Evolutionary conservation across 1,140 invertebrate species (phyloP), one percentile per base, ranked within the genome.

Genomic region (Leptopilina boulardi): DNA sequence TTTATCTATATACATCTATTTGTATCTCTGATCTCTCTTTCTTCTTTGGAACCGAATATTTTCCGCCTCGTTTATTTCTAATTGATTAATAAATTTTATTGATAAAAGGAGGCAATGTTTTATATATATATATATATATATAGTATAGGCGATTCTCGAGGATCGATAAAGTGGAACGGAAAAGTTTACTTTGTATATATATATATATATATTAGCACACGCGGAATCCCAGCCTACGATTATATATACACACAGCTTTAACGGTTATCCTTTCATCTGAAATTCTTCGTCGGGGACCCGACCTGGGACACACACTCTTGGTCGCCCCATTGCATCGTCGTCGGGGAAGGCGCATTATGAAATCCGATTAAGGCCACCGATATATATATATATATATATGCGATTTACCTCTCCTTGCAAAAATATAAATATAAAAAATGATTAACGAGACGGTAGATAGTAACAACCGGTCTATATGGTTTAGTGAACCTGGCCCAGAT

Each of bases 401-500:
- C 21, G 23, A 66, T 66, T 66, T 66, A 66, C 59, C 11, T 26
- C 59, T 66, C 10, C 23, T 13, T 34, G 59, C 11, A 23, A 66
- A 30, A 66, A 30, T 66, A 66, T 66, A 51, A n/a, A 30, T 5
- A 23, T 5, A 23, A 66, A 34, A 66, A 66, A 30, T 66, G 59
- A 66, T 47, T 47, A 78, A 75, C 51, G 71, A 82, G 80, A 77
- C 47, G 54, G 75, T 80, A 84, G 73, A 23, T 51, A 18, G 47
- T 51, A 15, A 79, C 79, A 78, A 77, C 73, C 21, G 71, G 77
- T 80, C 42, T 51, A 23, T n/a, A 30, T 30, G 44, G 79, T 83
- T 82, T 83, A 84, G 77, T 76, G 70, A 84, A 85, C 83, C 77
- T 83, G 83, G 70, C 80, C 83, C 75, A 82, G 76, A 81, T 85